Evolutionary conservation across 2,888 invertebrate species (phyloP).

Genomic region (Luperina testacea): DNA sequence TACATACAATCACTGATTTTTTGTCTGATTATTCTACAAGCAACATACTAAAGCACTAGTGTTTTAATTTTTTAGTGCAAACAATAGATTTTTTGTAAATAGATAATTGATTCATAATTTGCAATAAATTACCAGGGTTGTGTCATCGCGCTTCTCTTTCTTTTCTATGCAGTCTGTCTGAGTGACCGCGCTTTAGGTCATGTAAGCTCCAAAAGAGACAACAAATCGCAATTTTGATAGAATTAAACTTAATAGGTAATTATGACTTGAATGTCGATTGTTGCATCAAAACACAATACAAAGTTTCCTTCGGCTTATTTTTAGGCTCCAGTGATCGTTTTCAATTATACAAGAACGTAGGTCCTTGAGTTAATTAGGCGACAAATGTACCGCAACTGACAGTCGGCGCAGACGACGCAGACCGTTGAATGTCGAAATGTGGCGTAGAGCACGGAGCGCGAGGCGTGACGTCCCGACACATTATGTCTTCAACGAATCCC

Average conservation of each 20-base stretch:
- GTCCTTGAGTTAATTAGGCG: slow-evolving; percentile 37
- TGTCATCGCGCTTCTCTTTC: too few relatives aligned
- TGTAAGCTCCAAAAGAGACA: not conserved
- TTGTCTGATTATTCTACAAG: too few relatives aligned
- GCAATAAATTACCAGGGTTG: too few relatives aligned
- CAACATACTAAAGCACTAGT: too few relatives aligned
- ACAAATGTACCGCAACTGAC: slow-evolving; percentile 34
- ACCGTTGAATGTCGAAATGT: slow-evolving; percentile 41
- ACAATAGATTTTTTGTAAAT: too few relatives aligned
- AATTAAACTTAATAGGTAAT: not conserved
- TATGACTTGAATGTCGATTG: not conserved
- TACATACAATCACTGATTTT: too few relatives aligned
- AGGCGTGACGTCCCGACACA: slow-evolving; percentile 16
- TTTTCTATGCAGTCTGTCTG: too few relatives aligned
- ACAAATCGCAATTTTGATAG: not conserved
- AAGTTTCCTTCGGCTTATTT: slow-evolving; percentile 15
- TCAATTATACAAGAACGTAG: slow-evolving; percentile 17
- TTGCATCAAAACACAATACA: slow-evolving; percentile 14
- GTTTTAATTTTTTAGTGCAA: too few relatives aligned
- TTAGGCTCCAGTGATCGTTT: slow-evolving; percentile 14
- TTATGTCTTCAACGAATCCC: slow-evolving; percentile 15
- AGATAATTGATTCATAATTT: too few relatives aligned
- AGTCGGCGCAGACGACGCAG: slow-evolving; percentile 36
- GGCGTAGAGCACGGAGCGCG: slow-evolving; percentile 18
- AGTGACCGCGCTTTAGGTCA: too few relatives aligned